phyloP scores from a whole-genome alignment of 1,140 invertebrate species.

The Temnothorax curvispinosus region DNA sequence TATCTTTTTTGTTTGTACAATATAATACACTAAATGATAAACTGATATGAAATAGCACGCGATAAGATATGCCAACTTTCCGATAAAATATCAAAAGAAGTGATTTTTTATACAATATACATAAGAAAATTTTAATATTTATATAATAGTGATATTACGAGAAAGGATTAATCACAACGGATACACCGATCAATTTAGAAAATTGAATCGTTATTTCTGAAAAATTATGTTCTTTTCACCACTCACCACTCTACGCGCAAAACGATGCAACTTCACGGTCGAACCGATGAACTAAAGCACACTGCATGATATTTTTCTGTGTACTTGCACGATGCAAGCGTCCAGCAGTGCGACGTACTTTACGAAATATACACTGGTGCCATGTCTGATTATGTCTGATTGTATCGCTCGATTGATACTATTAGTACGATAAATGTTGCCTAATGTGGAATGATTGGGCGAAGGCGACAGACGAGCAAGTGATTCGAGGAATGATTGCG shows the following conservation, averaged over 20 bases:
- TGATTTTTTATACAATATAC: background rate
- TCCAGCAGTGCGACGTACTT: background rate
- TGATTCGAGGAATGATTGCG: slow-evolving; percentile 17
- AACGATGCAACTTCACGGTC: slow-evolving; percentile 20
- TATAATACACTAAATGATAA: background rate
- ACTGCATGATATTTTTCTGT: background rate
- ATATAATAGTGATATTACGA: background rate
- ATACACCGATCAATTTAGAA: background rate
- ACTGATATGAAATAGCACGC: background rate
- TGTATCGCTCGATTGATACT: background rate
- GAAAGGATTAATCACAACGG: background rate
- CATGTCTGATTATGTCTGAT: background rate
- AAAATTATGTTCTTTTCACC: background rate
- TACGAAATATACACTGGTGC: background rate
- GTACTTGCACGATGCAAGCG: background rate
- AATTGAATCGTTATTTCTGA: background rate
- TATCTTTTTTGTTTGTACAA: background rate
- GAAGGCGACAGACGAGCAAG: background rate
- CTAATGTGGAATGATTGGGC: slow-evolving; percentile 35
- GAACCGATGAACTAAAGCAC: slow-evolving; percentile 43
- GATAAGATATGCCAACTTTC: background rate
- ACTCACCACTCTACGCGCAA: background rate
- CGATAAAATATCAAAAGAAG: background rate
- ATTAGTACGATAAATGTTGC: background rate
- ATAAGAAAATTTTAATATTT: background rate